These are phyloP conservation scores for Phocoena sinus DNA, from an alignment of 2,113 vertebrate genomes.

Conservation along the genomic window DNA sequence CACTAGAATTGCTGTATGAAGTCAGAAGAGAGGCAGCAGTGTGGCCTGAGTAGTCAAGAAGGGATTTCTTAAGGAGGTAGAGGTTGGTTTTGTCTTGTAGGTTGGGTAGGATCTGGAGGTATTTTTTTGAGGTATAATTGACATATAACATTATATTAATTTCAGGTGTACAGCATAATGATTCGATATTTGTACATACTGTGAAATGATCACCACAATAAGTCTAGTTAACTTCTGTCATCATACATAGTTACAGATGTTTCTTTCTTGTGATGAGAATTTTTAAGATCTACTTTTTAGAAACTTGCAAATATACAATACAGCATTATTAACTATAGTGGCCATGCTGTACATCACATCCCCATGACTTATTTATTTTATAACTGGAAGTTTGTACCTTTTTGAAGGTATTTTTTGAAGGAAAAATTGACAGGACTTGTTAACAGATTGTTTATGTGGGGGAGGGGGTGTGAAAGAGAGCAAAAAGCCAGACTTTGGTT, in stretches of 20 bases:
- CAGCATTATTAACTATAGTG: background rate
- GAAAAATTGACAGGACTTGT: background rate
- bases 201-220: background rate
- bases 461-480: background rate
- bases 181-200: background rate
- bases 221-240: background rate
- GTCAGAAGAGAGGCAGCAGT: background rate
- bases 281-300: background rate
- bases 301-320: background rate
- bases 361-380: background rate
- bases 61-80: background rate
- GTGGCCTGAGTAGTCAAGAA: background rate
- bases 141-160: background rate
- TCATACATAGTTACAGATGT: background rate
- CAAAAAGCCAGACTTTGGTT: constrained; percentile 10
- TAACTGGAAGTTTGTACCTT: background rate
- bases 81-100: background rate
- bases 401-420: constrained; percentile 8
- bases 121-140: background rate
- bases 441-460: background rate
- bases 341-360: background rate
- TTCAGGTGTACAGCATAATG: background rate
- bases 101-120: background rate
- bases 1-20: background rate
- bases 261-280: background rate